Evolutionary conservation across 2,888 invertebrate species (phyloP), one percentile per base, ranked within the genome.

Genomic region (Tipula confusa): DNA sequence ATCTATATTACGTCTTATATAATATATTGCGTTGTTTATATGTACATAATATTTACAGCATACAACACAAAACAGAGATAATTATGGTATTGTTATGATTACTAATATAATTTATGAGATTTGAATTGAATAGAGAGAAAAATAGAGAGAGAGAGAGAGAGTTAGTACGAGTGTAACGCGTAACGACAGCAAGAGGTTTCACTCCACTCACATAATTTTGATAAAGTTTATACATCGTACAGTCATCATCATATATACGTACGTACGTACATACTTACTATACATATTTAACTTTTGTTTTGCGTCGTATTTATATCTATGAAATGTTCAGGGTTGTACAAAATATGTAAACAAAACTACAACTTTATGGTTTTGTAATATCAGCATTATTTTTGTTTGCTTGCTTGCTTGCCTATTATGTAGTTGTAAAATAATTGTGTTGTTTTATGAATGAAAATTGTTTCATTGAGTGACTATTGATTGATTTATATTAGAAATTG

Each of bases 21-120:
- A 43, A 15, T 13, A 64, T 24, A 64, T 24, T 24, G 9, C 9
- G 64, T 7, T 24, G 64, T 13, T 38, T 38, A 31, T 38, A 13
- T 38, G n/a, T n/a, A n/a, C n/a, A n/a, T n/a, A n/a, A 38, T 43
- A 43, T 15, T 64, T 64, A 64, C 64, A 64, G 64, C 64, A 64
- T 64, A 64, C 64, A n/a, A 11, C 24, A 24, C 64, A 64, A 64
- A 24, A 64, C 6, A 18, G 64, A 64, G 64, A 64, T 64, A 64
- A 64, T 64, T 64, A 64, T 64, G 64, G 64, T 64, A 64, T 64
- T 64, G 64, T 64, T 64, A 11, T 64, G 64, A 64, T 24, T 64
- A 9, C 24, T 24, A 64, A 18, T 11, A 24, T 64, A 64, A 64
- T 24, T 43, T 64, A 64, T 64, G 64, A 24, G 64, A 24, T 18